phyloP scores from a whole-genome alignment of 2,797 vertebrate genomes.

The Hemibagrus guttatus region DNA sequence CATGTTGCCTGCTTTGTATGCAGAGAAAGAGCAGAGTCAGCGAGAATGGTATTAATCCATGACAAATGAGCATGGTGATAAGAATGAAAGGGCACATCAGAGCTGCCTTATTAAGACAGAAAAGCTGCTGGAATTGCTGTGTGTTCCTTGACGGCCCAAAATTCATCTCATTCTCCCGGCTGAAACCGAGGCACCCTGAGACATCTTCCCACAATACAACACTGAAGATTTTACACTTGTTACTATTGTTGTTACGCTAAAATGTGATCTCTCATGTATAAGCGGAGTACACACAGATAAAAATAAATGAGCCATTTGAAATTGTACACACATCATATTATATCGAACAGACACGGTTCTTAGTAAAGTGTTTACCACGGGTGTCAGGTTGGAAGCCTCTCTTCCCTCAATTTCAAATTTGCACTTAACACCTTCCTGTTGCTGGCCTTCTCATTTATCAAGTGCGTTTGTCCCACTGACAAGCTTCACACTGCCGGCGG shows the following conservation, averaged over 20 bases:
- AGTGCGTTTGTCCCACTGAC: constrained; percentile 84
- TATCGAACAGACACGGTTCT: constrained; percentile 31
- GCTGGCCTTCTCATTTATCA: constrained; percentile 85
- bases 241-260: constrained; percentile 10
- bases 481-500: constrained; percentile 79
- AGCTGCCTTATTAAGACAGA: constrained; percentile 81
- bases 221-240: constrained; percentile 19
- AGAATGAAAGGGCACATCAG: constrained; percentile 77
- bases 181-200: constrained; percentile 31
- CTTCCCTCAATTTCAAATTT: constrained; percentile 73
- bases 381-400: constrained; percentile 58
- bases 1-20: constrained; percentile 78
- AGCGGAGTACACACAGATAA: not conserved
- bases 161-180: constrained; percentile 37
- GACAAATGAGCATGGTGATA: constrained; percentile 78
- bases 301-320: constrained; percentile 31
- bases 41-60: constrained; percentile 80
- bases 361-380: constrained; percentile 44
- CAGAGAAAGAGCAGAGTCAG: constrained; percentile 77
- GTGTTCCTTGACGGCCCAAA: constrained; percentile 39
- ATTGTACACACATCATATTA: constrained; percentile 41
- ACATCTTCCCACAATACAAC: constrained; percentile 22
- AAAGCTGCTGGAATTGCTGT: constrained; percentile 66
- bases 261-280: constrained; percentile 33
- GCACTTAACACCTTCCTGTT: constrained; percentile 84